phyloP scores from a whole-genome alignment of 2,888 invertebrate genomes.

The Mesopsocus fuscifrons region DNA sequence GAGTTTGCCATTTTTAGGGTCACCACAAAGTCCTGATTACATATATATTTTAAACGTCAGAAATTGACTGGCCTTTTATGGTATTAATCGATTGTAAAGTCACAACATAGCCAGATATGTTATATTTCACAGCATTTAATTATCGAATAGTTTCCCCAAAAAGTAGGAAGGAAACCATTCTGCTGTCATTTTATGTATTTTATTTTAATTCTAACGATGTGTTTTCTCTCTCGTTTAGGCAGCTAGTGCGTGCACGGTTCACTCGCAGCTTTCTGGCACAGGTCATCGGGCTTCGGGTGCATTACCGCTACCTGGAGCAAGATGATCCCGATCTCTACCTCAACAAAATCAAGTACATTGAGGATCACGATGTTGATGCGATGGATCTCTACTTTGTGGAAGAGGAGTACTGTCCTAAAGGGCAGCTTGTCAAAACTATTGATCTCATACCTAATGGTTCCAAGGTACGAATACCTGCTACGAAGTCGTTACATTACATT shows the following conservation, averaged over 20 bases:
- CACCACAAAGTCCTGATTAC: too few species aligned
- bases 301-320: conserved; percentile 88
- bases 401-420: conserved; percentile 65
- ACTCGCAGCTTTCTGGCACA: conserved; percentile 86
- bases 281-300: conserved; percentile 79
- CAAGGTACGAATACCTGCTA: conserved; percentile 39
- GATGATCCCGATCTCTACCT: conserved; percentile 87
- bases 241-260: conserved; percentile 76
- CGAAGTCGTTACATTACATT: conserved; percentile 27
- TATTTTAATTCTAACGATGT: background rate
- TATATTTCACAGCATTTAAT: too few species aligned
- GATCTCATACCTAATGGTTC: conserved; percentile 73
- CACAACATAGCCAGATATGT: too few species aligned
- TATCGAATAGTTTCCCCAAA: too few species aligned
- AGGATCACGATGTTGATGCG: conserved; percentile 70
- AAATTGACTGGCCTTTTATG: too few species aligned
- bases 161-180: too few species aligned
- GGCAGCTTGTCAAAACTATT: conserved; percentile 50
- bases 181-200: background rate
- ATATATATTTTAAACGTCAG: too few species aligned
- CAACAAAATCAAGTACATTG: conserved; percentile 81
- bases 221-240: too few species aligned
- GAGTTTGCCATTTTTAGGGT: too few species aligned
- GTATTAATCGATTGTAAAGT: too few species aligned
- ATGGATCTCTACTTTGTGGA: conserved; percentile 78